Conservation (phyloP, 2,797 vertebrate species). For the Crenichthys baileyi region DNA sequence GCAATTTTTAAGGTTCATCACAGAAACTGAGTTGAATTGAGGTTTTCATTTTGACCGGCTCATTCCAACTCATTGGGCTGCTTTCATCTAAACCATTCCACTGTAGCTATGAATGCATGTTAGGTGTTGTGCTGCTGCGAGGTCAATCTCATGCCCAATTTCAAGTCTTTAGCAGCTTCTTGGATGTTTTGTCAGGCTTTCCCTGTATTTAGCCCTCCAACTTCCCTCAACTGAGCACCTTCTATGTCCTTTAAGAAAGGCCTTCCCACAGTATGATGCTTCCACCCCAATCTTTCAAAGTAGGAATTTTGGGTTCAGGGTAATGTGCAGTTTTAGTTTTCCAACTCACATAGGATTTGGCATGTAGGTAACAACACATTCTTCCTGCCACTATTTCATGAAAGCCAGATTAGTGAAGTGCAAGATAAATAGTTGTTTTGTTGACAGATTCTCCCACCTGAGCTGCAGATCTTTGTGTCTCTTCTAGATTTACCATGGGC, state of each 20-base stretch:
- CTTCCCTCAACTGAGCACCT: neutral
- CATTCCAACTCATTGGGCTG: neutral
- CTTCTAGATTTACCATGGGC: neutral
- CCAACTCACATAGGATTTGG: neutral
- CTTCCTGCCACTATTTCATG: neutral
- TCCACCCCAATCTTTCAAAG: neutral
- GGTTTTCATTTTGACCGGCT: no score
- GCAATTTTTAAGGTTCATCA: no score
- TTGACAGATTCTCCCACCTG: no score
- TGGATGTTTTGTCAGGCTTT: neutral
- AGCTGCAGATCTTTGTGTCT: neutral
- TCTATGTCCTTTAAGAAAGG: neutral
- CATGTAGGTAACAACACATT: neutral
- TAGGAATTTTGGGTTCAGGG: neutral
- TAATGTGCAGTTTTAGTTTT: neutral
- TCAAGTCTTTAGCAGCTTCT: no score
- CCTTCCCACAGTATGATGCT: neutral
- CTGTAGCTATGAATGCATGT: neutral
- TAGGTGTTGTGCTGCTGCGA: neutral
- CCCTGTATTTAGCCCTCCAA: neutral
- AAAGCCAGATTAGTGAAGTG: neutral
- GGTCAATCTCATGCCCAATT: no score
- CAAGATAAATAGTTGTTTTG: no score
- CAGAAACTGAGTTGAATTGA: no score
- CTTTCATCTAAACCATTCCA: neutral